A percentile compares a stretch with the other conserved stretches of the same genome.
phyloP scores from a whole-genome alignment of 1,140 invertebrate species.

The Drosophila ambigua region DNA sequence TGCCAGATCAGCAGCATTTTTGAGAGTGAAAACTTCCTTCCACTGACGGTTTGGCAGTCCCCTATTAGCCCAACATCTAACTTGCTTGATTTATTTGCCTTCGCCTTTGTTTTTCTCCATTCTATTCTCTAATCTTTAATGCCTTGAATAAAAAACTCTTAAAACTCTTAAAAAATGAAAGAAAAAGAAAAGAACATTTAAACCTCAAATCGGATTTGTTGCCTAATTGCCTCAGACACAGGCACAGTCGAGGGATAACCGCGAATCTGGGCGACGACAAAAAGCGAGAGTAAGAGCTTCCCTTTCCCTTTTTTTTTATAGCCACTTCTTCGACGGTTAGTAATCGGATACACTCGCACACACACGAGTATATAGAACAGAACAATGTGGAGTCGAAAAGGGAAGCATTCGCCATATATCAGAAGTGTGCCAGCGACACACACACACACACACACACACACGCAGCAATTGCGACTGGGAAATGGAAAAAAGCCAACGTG shows the following conservation, averaged over 20 bases:
- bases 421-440: conserved; percentile 21
- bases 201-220: conserved; percentile 23
- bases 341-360: conserved; percentile 36
- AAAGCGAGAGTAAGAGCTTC: conserved; percentile 24
- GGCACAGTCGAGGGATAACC: conserved; percentile 5
- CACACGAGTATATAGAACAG: background rate
- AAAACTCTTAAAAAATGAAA: background rate
- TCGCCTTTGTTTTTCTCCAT: background rate
- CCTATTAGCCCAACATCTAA: too few relatives aligned
- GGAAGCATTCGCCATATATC: conserved; percentile 24
- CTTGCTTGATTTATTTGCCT: too few relatives aligned
- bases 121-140: background rate
- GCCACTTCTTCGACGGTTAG: background rate
- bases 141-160: too few relatives aligned
- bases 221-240: conserved; percentile 18
- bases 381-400: conserved; percentile 22
- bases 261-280: conserved; percentile 12
- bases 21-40: too few relatives aligned
- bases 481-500: background rate
- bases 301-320: background rate
- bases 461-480: conserved; percentile 7
- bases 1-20: too few relatives aligned
- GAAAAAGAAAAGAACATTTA: conserved; percentile 7
- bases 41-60: too few relatives aligned
- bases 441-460: background rate